Conservation (phyloP, 2,888 invertebrate genomes). For the Pandemis cinnamomeana region DNA sequence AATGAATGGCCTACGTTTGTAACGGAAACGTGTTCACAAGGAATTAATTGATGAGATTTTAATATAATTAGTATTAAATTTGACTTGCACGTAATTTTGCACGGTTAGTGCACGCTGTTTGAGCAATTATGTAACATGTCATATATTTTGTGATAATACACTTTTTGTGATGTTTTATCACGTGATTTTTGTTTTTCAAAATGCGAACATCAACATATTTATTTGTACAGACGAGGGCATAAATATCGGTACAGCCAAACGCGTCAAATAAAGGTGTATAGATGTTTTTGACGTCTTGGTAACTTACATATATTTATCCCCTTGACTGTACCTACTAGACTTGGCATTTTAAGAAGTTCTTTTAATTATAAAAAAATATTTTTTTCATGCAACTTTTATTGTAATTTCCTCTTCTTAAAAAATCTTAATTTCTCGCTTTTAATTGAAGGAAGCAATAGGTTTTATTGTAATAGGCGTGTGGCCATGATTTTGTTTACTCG, state of each 20-base stretch:
- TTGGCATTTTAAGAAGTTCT: too few species aligned
- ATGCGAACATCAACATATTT: not conserved
- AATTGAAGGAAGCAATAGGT: not conserved
- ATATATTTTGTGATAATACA: slow-evolving; percentile 2
- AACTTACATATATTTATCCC: too few species aligned
- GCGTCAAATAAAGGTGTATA: too few species aligned
- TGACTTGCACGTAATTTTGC: slow-evolving; percentile 27
- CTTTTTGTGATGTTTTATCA: slow-evolving; percentile 1
- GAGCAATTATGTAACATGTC: not conserved
- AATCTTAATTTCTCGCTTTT: not conserved
- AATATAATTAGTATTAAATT: slow-evolving; percentile 4
- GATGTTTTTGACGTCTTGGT: too few species aligned
- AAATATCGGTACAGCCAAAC: too few species aligned
- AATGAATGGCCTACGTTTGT: not conserved
- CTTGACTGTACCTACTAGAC: too few species aligned
- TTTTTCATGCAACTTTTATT: too few species aligned
- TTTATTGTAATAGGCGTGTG: not conserved
- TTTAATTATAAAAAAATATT: too few species aligned
- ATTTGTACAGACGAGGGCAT: too few species aligned
- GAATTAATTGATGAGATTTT: slow-evolving; percentile 11
- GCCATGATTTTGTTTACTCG: not conserved
- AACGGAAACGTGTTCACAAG: not conserved
- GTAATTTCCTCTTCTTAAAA: too few species aligned
- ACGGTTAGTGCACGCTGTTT: slow-evolving; percentile 13
- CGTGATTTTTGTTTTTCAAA: not conserved